Evolutionary conservation across 2,888 invertebrate species (phyloP).

Genomic region (Scrobipalpa atriplicella): DNA sequence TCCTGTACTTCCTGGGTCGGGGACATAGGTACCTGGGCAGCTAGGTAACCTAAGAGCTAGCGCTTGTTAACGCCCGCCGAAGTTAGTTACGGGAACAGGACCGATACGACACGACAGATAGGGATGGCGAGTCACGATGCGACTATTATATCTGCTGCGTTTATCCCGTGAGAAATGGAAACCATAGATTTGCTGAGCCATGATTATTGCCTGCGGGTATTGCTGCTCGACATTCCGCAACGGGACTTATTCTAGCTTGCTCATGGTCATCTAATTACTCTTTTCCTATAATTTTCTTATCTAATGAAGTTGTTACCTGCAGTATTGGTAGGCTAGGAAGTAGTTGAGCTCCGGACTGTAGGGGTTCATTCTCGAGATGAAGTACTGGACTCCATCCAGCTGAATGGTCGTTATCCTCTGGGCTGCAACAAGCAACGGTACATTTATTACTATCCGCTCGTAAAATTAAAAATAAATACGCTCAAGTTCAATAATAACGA

Average conservation of each 20-base stretch:
- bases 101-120: constrained; percentile 69
- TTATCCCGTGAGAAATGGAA: constrained; percentile 55
- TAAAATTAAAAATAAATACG: constrained; percentile 2
- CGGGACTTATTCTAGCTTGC: constrained; percentile 19
- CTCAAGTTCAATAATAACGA: constrained; percentile 13
- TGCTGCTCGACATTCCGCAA: constrained; percentile 21
- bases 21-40: constrained; percentile 12
- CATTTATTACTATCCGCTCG: constrained; percentile 25
- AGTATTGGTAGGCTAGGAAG: constrained; percentile 94
- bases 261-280: constrained; percentile 12
- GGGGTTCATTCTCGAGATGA: constrained; percentile 93
- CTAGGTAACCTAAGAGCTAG: constrained; percentile 24
- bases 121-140: constrained; percentile 71
- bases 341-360: constrained; percentile 94
- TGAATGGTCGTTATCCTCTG: constrained; percentile 95
- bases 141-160: constrained; percentile 53
- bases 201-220: constrained; percentile 32
- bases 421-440: constrained; percentile 80
- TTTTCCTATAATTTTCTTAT: not conserved
- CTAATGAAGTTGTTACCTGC: constrained; percentile 71
- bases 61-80: constrained; percentile 33
- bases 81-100: constrained; percentile 45
- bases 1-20: constrained; percentile 38
- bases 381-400: constrained; percentile 92
- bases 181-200: constrained; percentile 41